Conservation (phyloP, 2,797 vertebrate species). For the Enteromius treurensis region DNA sequence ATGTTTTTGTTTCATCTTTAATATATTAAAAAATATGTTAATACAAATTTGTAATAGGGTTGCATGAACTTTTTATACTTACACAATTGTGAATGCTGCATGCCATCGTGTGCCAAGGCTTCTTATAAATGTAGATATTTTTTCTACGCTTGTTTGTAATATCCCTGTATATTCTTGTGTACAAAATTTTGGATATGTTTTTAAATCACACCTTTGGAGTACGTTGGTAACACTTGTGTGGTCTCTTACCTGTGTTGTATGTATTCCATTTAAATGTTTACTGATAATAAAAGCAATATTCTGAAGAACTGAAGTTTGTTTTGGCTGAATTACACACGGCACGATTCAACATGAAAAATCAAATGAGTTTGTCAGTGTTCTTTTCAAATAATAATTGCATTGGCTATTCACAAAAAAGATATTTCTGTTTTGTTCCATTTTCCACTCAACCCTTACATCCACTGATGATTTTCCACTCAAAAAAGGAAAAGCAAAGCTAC, state of each 20-base stretch:
- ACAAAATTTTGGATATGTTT: constrained; percentile 59
- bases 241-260: constrained; percentile 31
- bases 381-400: background rate
- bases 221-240: constrained; percentile 14
- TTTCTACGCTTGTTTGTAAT: constrained; percentile 47
- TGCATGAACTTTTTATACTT: constrained; percentile 44
- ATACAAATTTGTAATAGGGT: constrained; percentile 10
- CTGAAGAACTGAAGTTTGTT: background rate
- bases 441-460: constrained; percentile 40
- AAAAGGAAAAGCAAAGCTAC: background rate
- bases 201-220: constrained; percentile 18
- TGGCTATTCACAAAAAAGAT: constrained; percentile 12
- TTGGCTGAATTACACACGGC: background rate
- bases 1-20: background rate
- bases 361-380: background rate
- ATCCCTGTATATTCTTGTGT: constrained; percentile 62
- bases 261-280: constrained; percentile 17
- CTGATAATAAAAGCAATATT: constrained; percentile 17
- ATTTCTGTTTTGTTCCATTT: constrained; percentile 44
- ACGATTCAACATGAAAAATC: background rate
- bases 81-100: constrained; percentile 46
- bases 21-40: background rate
- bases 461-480: constrained; percentile 39
- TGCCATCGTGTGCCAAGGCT: constrained; percentile 56
- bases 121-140: constrained; percentile 47